Base-by-base conservation (phyloP, 2,113 vertebrate genomes). In the Agelaius phoeniceus region DNA sequence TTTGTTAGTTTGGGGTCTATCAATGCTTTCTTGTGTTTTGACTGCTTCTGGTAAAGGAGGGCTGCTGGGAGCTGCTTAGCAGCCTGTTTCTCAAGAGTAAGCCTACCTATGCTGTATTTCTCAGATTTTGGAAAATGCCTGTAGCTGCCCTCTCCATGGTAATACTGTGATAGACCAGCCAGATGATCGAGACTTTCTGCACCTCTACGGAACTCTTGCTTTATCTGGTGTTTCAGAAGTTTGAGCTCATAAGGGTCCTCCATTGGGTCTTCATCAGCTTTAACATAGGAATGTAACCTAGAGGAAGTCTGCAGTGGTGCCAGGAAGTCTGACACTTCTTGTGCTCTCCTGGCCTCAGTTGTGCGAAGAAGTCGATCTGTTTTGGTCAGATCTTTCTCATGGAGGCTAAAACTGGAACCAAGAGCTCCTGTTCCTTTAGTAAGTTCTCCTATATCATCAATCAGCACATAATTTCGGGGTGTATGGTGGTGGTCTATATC, bases 241-340 rank as follows among this genome's bases (percentile, higher is more conserved):
- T 99, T 99, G 71, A 99, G 96, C 91, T 99, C 99, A 96, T 99
- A 99, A 28, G 99, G 99, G 43, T 99, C 99, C 83, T 99, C 99
- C 99, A 99, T 99, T 16, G 99, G 97, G 52, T 99, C 99, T 94
- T 99, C 99, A 76, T 99, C 99, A 46, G 98, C 98, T 98, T 99
- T 99, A 89, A 98, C 98, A 81, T 99, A 99, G 54, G 98, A 97
- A 79, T 99, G 99, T 78, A 99, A 95, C 61, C 99, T 98, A 49
- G 99, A 98, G 57, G 99, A 98, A 69, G 97, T 96, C 91, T 98
- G 98, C 66, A 99, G 91, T 58, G 99, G 99, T 87, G 98, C 93
- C n/a, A 99, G 97, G 96, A 99, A 99, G 93, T 99, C 99, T 52
- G 99, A 98, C 76, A 98, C 98, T 96, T 99, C 99, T 91, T 99